These are phyloP conservation scores for Temnothorax longispinosus DNA, from an alignment of 1,140 invertebrate genomes.

Conservation along the genomic window DNA sequence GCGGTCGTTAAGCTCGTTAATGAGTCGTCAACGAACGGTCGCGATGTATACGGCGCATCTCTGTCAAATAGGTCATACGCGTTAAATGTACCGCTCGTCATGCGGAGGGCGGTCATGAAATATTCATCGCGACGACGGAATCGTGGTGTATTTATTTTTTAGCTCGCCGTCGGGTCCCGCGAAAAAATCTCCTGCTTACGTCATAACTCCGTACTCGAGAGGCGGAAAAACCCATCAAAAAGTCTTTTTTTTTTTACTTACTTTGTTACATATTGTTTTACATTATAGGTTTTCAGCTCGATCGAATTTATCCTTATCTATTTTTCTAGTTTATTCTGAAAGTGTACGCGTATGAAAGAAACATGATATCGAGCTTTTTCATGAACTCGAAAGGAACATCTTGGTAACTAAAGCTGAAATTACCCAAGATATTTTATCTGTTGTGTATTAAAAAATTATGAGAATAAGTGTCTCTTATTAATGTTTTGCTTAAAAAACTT, in stretches of 20 bases:
- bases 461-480: neutral
- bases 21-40: conserved; percentile 30
- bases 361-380: neutral
- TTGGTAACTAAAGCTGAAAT: neutral
- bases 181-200: conserved; percentile 2
- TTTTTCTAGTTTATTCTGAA: neutral
- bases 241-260: neutral
- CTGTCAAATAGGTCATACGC: conserved; percentile 52
- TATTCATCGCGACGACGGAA: conserved; percentile 33
- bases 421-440: too few species aligned
- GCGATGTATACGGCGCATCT: conserved; percentile 38
- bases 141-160: conserved; percentile 43
- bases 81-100: conserved; percentile 46
- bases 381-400: neutral
- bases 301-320: neutral
- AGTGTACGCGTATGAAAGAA: neutral
- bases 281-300: neutral
- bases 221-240: neutral
- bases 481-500: neutral
- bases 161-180: neutral
- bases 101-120: conserved; percentile 39
- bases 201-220: neutral
- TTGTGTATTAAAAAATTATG: neutral
- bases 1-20: conserved; percentile 51
- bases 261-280: neutral